Conservation (phyloP, 2,888 invertebrate genomes). For the Drosophila anomalipes region DNA sequence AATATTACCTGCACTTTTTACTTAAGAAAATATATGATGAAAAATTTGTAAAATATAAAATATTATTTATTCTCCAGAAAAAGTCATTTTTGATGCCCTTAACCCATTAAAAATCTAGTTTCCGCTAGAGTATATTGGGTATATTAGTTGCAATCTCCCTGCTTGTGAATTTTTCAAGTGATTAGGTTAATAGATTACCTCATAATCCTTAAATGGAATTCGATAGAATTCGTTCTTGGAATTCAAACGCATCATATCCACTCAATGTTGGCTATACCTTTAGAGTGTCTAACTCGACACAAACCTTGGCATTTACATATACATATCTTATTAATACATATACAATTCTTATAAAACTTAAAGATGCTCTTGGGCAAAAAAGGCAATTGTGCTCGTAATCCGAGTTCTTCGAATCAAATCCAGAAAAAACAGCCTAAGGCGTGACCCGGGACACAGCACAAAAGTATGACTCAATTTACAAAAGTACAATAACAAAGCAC, state of each 20-base stretch:
- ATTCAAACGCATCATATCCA: too few relatives aligned
- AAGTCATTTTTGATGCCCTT: fast-evolving
- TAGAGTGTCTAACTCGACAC: background rate
- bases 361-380: background rate
- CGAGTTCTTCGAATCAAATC: constrained; percentile 11
- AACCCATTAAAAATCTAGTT: background rate
- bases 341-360: background rate
- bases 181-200: too few relatives aligned
- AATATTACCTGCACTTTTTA: background rate
- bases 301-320: background rate
- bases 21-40: background rate
- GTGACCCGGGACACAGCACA: constrained; percentile 24
- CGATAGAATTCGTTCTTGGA: too few relatives aligned
- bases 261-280: background rate
- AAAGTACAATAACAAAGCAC: constrained; percentile 38
- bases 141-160: background rate
- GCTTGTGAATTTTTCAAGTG: background rate
- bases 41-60: background rate
- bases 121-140: background rate
- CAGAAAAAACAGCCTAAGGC: constrained; percentile 21
- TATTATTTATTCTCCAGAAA: too few relatives aligned
- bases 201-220: too few relatives aligned
- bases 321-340: background rate
- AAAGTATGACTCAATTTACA: constrained; percentile 69
- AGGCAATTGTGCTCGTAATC: background rate